phyloP scores from a whole-genome alignment of 2,888 invertebrate species.

The Sphaerophoria rueppellii region DNA sequence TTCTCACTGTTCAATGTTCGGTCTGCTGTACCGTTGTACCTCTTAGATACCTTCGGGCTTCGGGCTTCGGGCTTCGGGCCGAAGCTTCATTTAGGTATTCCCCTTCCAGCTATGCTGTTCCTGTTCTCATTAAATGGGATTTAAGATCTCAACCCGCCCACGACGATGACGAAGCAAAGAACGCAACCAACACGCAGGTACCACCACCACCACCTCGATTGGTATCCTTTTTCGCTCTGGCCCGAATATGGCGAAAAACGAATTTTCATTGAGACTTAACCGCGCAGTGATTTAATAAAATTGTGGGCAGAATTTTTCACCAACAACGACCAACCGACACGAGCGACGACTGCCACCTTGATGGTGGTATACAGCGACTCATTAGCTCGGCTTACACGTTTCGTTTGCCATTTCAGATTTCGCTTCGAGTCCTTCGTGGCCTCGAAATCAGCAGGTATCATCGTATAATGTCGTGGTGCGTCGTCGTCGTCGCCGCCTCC shows the following conservation, averaged over 20 bases:
- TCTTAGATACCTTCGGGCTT: background rate
- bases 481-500: background rate
- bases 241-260: conserved; percentile 24
- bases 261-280: conserved; percentile 28
- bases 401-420: conserved; percentile 26
- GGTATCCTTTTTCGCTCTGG: conserved; percentile 34
- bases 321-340: conserved; percentile 45
- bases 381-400: conserved; percentile 35
- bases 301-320: conserved; percentile 65
- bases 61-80: background rate
- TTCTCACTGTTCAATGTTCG: conserved; percentile 18
- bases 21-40: background rate
- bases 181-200: conserved; percentile 15
- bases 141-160: conserved; percentile 46
- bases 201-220: background rate
- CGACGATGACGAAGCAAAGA: background rate
- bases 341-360: background rate
- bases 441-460: background rate
- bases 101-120: conserved; percentile 28
- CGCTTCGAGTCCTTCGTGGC: background rate
- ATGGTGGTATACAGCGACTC: conserved; percentile 16
- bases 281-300: conserved; percentile 68
- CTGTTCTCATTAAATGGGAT: conserved; percentile 60
- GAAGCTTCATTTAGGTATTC: conserved; percentile 14
- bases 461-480: conserved; percentile 10